Base-by-base conservation (phyloP, 2,888 invertebrate genomes). In the Cheilosia pagana region DNA sequence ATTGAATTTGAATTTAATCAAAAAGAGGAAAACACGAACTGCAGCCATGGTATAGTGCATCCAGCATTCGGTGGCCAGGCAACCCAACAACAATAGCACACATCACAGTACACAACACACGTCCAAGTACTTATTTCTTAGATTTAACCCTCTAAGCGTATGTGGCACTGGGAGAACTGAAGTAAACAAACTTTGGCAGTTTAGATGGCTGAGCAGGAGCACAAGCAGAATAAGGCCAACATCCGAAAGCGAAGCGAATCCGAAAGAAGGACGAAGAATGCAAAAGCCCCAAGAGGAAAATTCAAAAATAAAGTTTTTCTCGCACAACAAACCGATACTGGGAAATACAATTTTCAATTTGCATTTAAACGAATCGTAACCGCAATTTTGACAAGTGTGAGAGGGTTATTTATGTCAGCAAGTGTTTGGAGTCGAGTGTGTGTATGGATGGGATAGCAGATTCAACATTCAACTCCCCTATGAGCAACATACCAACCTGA, bases 301-400 rank as follows among this genome's bases (percentile, higher is more conserved):
- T 82, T 82, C 82, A 68, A 68, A 77, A 77, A 85, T 85, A 85
- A 75, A 71, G 65, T 75, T 75, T 76, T 65, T 60, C 65, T 71
- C 65, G 48, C 75, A 72, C 70, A 75, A 71, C 70, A 85, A 79
- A 76, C 85, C 81, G 79, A 81, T 85, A 71, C 71, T 65, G 68
- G 74, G 65, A 81, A 79, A 85, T 85, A 81, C 75, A 75, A 85
- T 85, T 85, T 85, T 85, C 83, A 85, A 85, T 85, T 85, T 85
- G 85, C 85, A 85, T 85, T 85, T 85, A 85, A 85, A 85, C 85
- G 85, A 85, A 85, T 85, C 70, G 85, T 81, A 85, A 81, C 85
- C 85, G 67, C 79, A 81, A 85, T 85, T 85, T 81, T 85, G 85
- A 85, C 85, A 85, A 85, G 81, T 85, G 81, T 85, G 79, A 81